Evolutionary conservation across 2,797 vertebrate species (phyloP), one percentile per base, ranked within the genome.

Genomic region (Acomys russatus): DNA sequence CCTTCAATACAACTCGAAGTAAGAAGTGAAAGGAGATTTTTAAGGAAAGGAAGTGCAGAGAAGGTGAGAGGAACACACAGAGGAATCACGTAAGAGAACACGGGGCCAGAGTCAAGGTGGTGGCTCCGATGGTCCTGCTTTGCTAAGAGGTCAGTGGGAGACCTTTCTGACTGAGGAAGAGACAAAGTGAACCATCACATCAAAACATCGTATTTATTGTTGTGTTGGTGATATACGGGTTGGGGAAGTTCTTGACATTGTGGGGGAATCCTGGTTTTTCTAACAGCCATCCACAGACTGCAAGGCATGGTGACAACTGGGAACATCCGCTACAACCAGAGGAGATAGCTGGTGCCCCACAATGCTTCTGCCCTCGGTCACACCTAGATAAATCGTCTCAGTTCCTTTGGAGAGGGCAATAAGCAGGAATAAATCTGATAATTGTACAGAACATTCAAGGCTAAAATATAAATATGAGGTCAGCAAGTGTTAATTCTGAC

Each of bases 1-100:
- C 95, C 70, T 74, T 88, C 77, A 80, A 85, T 93, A 82, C 77
- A 28, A 82, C 22, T 56, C 51, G 35, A 56, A 38, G 17, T 59
- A 85, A 76, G 17, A 56, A 66, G 9, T 61, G 9, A 63, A 76
- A 66, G 64, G 8, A 44, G 3, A 68, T 61, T 76, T 59, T 87
- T 88, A 91, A 92, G 25, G n/a, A n/a, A 38, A 59, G 8, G 49
- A 89, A 86, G n/a, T 73, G 18, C 61, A 25, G 84, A 73, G 54
- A 84, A 7, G 14, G 33, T 64, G 15, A 61, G 91, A 91, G 51
- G 33, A 84, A 66, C 15, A 77, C 25, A 76, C 38, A 64, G 30
- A 51, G 14, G 25, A 49, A 3, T 22, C 56, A 18, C 22, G 9
- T n/a, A 38, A 78, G 44, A 61, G n/a, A 59, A 22, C 28, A 15